Conservation (phyloP, 1,140 invertebrate genomes). For the Cydia amplana region DNA sequence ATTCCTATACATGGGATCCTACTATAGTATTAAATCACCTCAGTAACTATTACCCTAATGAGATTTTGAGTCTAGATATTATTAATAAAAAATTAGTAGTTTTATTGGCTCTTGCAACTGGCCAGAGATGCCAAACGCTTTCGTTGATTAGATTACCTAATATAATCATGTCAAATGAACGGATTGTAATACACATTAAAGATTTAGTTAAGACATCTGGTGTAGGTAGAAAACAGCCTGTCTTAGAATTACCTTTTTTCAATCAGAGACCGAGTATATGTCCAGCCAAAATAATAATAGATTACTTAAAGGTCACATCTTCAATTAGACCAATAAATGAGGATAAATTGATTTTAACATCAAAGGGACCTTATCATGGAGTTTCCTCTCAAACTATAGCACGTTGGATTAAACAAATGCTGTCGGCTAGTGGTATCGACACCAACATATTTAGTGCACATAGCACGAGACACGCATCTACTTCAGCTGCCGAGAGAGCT, state of each 20-base stretch:
- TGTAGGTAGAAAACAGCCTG: too few relatives aligned
- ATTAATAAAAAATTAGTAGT: neutral
- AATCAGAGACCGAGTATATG: neutral
- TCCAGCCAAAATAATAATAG: neutral
- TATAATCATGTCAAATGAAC: neutral
- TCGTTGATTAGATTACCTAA: neutral
- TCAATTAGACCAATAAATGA: neutral
- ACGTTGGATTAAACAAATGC: too few relatives aligned
- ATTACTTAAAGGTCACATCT: neutral
- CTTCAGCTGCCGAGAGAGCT: too few relatives aligned
- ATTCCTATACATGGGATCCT: too few relatives aligned
- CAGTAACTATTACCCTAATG: neutral
- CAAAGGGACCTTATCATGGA: too few relatives aligned
- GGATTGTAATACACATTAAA: neutral
- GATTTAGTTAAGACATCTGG: neutral
- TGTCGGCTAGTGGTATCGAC: too few relatives aligned
- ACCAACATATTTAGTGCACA: too few relatives aligned
- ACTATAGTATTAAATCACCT: too few relatives aligned
- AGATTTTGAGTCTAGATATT: neutral
- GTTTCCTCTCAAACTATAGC: too few relatives aligned
- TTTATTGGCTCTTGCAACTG: neutral
- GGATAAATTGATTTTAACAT: neutral
- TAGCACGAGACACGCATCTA: too few relatives aligned
- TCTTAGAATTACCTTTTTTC: slow-evolving; percentile 8
- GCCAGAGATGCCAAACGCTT: too few relatives aligned